Base-by-base conservation (phyloP, 1,140 invertebrate genomes). In the Pogonus chalceus region DNA sequence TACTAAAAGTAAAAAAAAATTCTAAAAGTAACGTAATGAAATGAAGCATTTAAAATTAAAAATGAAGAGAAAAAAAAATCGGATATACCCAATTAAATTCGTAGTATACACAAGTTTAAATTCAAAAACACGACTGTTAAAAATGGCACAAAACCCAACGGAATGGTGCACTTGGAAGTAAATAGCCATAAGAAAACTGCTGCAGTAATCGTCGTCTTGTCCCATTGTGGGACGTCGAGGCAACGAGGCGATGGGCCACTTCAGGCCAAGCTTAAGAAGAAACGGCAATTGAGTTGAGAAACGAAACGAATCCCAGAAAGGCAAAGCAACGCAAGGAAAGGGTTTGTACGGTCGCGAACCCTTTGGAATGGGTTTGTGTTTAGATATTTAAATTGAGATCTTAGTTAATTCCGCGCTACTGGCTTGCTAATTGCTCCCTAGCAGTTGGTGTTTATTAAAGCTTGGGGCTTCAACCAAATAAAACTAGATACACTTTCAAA, bases 331-430 rank as follows among this genome's bases (percentile, higher is more conserved):
- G 4, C 14, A 12, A 16, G 18, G 9, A 18, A 9, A 43, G 37
- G 37, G 9, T 43, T 43, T 3, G 18, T 4, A 12, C 37, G n/a
- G n/a, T n/a, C n/a, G n/a, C n/a, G n/a, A n/a, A n/a, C n/a, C n/a
- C n/a, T n/a, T 43, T 3, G 9, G 37, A 43, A 43, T 7, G 18
- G 37, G 9, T 12, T 43, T 12, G 37, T 43, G 37, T 43, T 43
- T 43, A 43, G 37, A 43, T 43, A 43, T 43, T 43, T 43, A 43
- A 43, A 43, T 43, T 43, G 37, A 43, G 37, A 43, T 43, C 37
- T 43, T 43, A 43, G 37, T 43, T 43, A 43, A 43, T 43, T 43
- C 37, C 37, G 37, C 37, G 37, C 37, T 43, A 43, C 37, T 43
- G 37, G 37, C 37, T 43, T 16, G 37, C 37, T 43, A 43, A 43